phyloP scores from a whole-genome alignment of 2,797 vertebrate species.

The Erpetoichthys calabaricus region DNA sequence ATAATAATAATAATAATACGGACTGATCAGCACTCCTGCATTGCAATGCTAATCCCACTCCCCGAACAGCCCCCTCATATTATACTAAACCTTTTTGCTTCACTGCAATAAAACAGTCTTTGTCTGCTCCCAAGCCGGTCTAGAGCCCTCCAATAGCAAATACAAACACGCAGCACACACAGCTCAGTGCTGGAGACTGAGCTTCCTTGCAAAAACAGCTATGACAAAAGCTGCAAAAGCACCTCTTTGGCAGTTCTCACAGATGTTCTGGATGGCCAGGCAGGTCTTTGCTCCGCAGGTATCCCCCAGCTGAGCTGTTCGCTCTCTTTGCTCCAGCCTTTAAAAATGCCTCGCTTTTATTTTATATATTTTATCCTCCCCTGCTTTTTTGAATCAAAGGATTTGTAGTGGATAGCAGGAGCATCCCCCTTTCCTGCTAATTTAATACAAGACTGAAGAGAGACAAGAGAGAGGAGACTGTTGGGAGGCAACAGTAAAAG shows the following conservation, averaged over 20 bases:
- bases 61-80: too few relatives aligned
- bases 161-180: not conserved
- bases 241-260: slow-evolving; percentile 31
- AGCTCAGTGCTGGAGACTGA: not conserved
- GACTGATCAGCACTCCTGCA: too few relatives aligned
- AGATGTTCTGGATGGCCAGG: slow-evolving; percentile 22
- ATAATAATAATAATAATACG: too few relatives aligned
- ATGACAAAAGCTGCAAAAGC: slow-evolving; percentile 19
- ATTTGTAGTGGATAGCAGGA: slow-evolving; percentile 9
- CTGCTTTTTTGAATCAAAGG: not conserved
- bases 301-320: slow-evolving; percentile 29
- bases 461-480: slow-evolving; percentile 21
- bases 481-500: slow-evolving; percentile 35
- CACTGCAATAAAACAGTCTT: too few relatives aligned
- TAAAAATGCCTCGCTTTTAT: slow-evolving; percentile 18
- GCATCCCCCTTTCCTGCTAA: slow-evolving; percentile 22
- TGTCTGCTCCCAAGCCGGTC: too few relatives aligned
- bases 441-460: slow-evolving; percentile 31
- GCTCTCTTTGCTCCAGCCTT: slow-evolving; percentile 14
- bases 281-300: slow-evolving; percentile 31
- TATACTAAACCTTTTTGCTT: too few relatives aligned
- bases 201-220: slow-evolving; percentile 5
- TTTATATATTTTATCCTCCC: slow-evolving; percentile 1
- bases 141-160: slow-evolving; percentile 10
- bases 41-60: too few relatives aligned